Percentiles rank a stretch among this genome's conserved stretches.
Conservation (phyloP, 2,113 vertebrate genomes). For the Eonycteris spelaea region DNA sequence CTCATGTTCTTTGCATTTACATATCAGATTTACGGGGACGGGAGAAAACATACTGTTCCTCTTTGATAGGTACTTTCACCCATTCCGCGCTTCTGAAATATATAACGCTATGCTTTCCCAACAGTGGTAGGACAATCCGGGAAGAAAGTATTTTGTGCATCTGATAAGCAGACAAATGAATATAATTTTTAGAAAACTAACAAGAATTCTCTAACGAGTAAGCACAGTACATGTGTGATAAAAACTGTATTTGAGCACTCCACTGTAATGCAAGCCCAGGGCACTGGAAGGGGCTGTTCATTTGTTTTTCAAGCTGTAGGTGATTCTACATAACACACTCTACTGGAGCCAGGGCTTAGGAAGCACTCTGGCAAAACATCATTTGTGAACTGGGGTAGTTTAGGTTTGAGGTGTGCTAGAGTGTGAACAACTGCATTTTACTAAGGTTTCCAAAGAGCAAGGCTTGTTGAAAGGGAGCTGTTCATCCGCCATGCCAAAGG, state of each 20-base stretch:
- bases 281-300: background rate
- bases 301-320: background rate
- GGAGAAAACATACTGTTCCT: constrained; percentile 7
- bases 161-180: constrained; percentile 48
- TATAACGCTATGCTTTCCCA: background rate
- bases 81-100: background rate
- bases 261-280: background rate
- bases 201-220: background rate
- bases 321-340: background rate
- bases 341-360: background rate
- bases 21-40: constrained; percentile 25
- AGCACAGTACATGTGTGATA: background rate
- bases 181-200: background rate
- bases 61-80: background rate
- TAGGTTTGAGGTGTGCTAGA: constrained; percentile 6
- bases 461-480: constrained; percentile 8
- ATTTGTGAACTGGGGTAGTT: constrained; percentile 35
- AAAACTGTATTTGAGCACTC: background rate
- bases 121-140: constrained; percentile 25
- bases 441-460: constrained; percentile 37
- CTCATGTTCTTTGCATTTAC: constrained; percentile 43
- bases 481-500: background rate
- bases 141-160: constrained; percentile 44
- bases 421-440: constrained; percentile 49
- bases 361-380: constrained; percentile 42